Base-by-base conservation (phyloP, 2,888 invertebrate species). In the Drosophila tanythrix region DNA sequence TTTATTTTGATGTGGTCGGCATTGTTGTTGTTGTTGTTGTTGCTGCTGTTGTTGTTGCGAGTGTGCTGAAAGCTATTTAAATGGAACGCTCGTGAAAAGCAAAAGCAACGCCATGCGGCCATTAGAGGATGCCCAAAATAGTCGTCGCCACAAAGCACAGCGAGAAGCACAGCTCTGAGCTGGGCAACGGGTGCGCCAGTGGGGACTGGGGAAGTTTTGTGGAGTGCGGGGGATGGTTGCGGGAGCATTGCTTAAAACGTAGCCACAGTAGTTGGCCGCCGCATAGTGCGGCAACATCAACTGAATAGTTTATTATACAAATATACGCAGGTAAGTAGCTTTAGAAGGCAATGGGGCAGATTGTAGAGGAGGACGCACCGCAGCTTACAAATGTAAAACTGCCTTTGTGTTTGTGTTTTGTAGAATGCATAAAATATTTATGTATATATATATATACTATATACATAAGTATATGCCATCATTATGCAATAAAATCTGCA, bases 261-360 rank as follows among this genome's bases (percentile, higher is more conserved):
- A 71, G 65, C 48, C 60, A 51, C 60, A 52, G 74, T 74, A 52
- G 74, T 74, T 74, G 51, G 35, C 36, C 56, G 60, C 61, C 69
- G 70, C 71, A 80, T 80, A 83, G 74, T 82, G 81, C 71, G 74
- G 77, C 70, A 71, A 77, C 77, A 70, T 70, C 74, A 86, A 86
- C 74, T 86, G 87, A 83, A 86, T 83, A 83, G 87, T 81, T 85
- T 85, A 86, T 85, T 82, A 85, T 72, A 65, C 57, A 69, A 52
- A 58, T 52, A 67, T 52, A 72, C 50, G 64, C 61, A 75, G 52
- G 56, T n/a, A 48, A 46, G 36, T 25, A 40, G 25, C 46, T 27
- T 15, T 46, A 4, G 18, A 38, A 53, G 36, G 10, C 6, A 6
- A 38, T 4, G 35, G 35, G 6, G 18, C 36, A 50, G 43, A 51